phyloP scores from a whole-genome alignment of 2,113 vertebrate species.

The Notothenia coriiceps region DNA sequence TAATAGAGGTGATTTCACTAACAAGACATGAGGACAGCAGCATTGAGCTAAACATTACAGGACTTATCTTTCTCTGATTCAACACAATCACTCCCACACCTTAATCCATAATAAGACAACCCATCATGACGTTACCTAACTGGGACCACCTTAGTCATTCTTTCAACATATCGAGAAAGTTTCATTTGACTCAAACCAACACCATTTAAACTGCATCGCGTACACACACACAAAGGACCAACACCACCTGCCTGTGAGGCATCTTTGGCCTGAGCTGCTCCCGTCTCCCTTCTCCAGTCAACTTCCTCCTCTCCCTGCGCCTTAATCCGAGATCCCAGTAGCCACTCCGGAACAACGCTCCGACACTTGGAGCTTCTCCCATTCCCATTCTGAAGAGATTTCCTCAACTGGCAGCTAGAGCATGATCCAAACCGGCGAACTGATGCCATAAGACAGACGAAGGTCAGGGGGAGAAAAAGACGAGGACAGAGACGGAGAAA shows the following conservation, averaged over 20 bases:
- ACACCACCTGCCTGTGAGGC: constrained; percentile 72
- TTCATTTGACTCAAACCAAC: not conserved
- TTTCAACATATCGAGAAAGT: not conserved
- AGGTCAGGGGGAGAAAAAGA: constrained; percentile 23
- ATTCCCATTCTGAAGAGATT: constrained; percentile 47
- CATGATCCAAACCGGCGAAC: constrained; percentile 77
- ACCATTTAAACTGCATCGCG: not conserved
- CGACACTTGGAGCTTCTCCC: constrained; percentile 67
- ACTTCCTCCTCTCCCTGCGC: constrained; percentile 75
- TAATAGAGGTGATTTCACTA: constrained; percentile 30
- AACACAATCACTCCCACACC: not conserved
- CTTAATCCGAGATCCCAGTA: constrained; percentile 78
- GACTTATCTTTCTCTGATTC: constrained; percentile 3
- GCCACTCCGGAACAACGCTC: constrained; percentile 69
- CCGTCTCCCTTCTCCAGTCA: constrained; percentile 41
- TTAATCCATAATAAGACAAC: not conserved
- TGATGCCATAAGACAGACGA: constrained; percentile 68
- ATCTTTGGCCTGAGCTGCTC: constrained; percentile 1
- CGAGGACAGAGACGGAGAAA: constrained; percentile 12
- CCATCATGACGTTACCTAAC: not conserved
- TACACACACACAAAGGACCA: constrained; percentile 21
- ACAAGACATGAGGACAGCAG: constrained; percentile 11
- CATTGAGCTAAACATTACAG: not conserved
- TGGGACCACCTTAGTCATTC: not conserved
- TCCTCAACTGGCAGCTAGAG: constrained; percentile 76